Evolutionary conservation across 2,113 vertebrate species (phyloP), one percentile per base, ranked within the genome.

Genomic region (Girardinichthys multiradiatus): DNA sequence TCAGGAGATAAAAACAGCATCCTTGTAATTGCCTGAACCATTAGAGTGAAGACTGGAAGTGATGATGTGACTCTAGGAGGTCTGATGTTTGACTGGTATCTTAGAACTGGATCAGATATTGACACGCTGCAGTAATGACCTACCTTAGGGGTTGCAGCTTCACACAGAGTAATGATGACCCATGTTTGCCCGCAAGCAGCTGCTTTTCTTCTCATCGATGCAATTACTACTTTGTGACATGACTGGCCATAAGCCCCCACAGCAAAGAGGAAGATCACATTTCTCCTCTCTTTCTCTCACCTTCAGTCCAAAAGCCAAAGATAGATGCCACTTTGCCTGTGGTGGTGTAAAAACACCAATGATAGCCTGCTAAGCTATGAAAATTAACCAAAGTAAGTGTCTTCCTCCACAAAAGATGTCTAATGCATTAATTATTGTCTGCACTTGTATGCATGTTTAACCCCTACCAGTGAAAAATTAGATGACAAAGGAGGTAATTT

Each of bases 401-500:
- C n/a, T 70, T 58, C 81, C 26, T 65, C 26, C n/a, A 61, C 54
- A 66, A 76, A 66, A 76, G 74, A 84, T 60, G 60, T 70, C 14
- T 21, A 26, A 78, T 65, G 75, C 84, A 85, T 88, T 89, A 81
- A 86, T 90, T 90, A 89, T 79, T 81, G 77, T 83, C 84, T 84
- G 80, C 3, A 68, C 76, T 86, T 58, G 51, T 68, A 63, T 31
- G n/a, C 59, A 19, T 58, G 66, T 63, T 89, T 63, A 72, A 74
- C 76, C 74, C 72, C 77, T 74, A 74, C 78, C 51, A 62, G 70
- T 91, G 88, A 91, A 91, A 92, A 90, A 92, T 89, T 76, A 90
- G 84, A 91, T 75, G 86, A 89, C 87, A 90, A 88, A 89, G 83
- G 83, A 89, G 75, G 85, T 87, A 87, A 92, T 92, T 90, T 91